Conservation (phyloP, 1,140 invertebrate genomes). For the Bombus haemorrhoidalis region DNA sequence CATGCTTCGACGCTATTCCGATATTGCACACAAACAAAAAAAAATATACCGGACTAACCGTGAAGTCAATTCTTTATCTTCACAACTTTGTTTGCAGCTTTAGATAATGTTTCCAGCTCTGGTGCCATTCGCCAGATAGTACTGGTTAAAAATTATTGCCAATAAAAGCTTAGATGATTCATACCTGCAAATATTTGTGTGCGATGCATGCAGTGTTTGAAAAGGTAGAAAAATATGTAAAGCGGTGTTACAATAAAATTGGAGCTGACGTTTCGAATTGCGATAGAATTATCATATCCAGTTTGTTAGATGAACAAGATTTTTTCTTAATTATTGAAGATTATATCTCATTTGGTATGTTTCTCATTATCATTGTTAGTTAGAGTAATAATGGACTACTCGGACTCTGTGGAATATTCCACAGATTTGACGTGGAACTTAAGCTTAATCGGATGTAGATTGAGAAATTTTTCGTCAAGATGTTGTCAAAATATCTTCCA, state of each 20-base stretch:
- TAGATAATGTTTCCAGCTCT: not conserved
- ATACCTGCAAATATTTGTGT: not conserved
- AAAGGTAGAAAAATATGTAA: not conserved
- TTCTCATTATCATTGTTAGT: no score
- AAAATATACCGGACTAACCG: not conserved
- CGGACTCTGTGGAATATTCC: not conserved
- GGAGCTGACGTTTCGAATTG: not conserved
- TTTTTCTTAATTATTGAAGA: no score
- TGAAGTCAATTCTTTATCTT: slow-evolving; percentile 23
- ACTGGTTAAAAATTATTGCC: not conserved
- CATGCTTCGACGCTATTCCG: not conserved
- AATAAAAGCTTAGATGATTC: slow-evolving; percentile 1
- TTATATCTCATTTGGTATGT: no score
- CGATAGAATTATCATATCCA: not conserved
- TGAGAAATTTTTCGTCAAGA: no score
- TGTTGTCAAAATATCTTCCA: not conserved
- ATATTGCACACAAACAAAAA: not conserved
- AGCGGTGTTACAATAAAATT: not conserved
- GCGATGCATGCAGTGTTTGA: not conserved
- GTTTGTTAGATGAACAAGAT: not conserved
- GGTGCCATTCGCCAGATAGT: not conserved
- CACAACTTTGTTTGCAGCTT: not conserved
- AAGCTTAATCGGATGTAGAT: not conserved
- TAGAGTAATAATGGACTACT: no score
- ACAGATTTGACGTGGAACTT: not conserved